Conservation (phyloP, 2,888 invertebrate genomes). For the Scaptomyza parva region DNA sequence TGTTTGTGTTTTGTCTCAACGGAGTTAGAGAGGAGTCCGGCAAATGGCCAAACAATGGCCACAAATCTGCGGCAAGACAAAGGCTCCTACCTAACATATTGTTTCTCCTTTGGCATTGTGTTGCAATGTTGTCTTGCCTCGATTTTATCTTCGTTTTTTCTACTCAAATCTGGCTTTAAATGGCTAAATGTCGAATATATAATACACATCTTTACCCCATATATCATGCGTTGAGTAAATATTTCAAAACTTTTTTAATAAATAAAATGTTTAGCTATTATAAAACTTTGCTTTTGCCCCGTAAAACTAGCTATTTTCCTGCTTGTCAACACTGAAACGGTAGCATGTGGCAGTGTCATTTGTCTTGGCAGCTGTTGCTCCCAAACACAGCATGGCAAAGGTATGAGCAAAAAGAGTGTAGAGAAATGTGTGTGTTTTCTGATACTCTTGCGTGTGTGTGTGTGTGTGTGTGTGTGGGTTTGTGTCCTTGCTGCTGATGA, state of each 20-base stretch:
- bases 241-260: background rate
- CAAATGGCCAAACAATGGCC: slow-evolving; percentile 58
- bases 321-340: slow-evolving; percentile 7
- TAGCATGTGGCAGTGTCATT: slow-evolving; percentile 68
- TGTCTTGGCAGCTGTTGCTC: slow-evolving; percentile 56
- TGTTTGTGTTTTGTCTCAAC: slow-evolving; percentile 4
- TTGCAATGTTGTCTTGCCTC: background rate
- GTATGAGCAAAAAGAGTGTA: background rate
- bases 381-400: background rate
- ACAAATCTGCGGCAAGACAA: slow-evolving; percentile 41
- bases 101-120: background rate
- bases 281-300: background rate
- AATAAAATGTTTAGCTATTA: background rate
- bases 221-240: too few species aligned
- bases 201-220: too few species aligned
- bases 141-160: background rate
- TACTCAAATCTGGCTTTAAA: background rate
- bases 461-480: too few species aligned
- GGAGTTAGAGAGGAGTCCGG: slow-evolving; percentile 22
- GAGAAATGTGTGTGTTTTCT: background rate
- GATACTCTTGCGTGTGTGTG: too few species aligned
- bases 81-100: slow-evolving; percentile 13
- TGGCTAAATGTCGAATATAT: too few species aligned
- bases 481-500: slow-evolving; percentile 19
- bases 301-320: background rate